phyloP scores from a whole-genome alignment of 2,888 invertebrate species.

The Rugalucina vietnamica region DNA sequence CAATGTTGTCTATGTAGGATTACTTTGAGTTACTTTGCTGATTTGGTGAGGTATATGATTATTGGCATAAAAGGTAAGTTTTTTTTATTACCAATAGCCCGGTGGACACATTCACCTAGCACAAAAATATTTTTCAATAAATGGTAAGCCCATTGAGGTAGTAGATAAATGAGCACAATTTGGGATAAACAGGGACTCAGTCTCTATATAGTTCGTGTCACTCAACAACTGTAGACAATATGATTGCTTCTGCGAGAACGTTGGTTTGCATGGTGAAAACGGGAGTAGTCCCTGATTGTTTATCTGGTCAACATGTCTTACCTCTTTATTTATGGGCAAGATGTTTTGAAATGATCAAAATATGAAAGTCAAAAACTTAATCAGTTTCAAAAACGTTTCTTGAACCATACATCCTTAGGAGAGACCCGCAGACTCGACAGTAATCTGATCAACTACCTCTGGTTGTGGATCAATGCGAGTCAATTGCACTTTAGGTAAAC shows the following conservation, averaged over 20 bases:
- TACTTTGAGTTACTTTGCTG: neutral
- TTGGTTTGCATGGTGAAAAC: neutral
- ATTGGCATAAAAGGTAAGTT: neutral
- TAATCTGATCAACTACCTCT: too few species aligned
- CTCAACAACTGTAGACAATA: neutral
- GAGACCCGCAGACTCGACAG: too few species aligned
- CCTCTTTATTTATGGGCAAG: neutral
- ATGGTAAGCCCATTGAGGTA: neutral
- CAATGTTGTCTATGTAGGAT: too few species aligned
- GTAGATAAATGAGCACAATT: neutral
- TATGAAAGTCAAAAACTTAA: neutral
- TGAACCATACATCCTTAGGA: neutral
- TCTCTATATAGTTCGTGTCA: too few species aligned
- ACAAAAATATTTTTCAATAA: neutral
- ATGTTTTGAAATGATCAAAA: neutral
- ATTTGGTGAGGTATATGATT: neutral
- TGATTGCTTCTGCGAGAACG: neutral
- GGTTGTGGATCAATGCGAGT: too few species aligned
- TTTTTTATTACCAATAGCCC: neutral
- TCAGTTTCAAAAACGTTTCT: neutral
- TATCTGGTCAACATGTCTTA: neutral
- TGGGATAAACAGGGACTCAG: neutral
- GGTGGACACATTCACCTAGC: neutral
- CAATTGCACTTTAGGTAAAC: too few species aligned
- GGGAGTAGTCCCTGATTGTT: neutral